Conservation (phyloP, 2,888 invertebrate species). For the Noctua janthe region DNA sequence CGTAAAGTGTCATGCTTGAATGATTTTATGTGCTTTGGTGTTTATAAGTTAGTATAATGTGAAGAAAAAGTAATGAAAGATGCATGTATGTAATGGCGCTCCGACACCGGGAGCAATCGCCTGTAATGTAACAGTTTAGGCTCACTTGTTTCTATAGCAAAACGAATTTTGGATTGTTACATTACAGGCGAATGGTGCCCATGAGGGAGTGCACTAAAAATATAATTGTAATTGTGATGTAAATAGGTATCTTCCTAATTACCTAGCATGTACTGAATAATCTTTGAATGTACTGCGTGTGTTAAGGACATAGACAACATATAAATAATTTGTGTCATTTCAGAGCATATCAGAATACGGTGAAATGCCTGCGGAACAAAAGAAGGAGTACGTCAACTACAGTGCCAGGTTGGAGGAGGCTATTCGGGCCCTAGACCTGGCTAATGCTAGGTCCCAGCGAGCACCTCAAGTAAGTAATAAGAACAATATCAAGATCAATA, state of each 20-base stretch:
- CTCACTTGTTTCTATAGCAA: not conserved
- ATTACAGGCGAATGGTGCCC: not conserved
- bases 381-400: conserved; percentile 71
- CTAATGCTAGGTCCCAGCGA: conserved; percentile 74
- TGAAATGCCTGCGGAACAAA: conserved; percentile 65
- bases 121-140: too few species aligned
- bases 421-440: conserved; percentile 74
- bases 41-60: not conserved
- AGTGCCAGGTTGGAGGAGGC: conserved; percentile 72
- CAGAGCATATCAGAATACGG: conserved; percentile 72
- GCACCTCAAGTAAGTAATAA: conserved; percentile 74
- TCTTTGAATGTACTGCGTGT: too few species aligned
- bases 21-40: not conserved
- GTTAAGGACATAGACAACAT: too few species aligned
- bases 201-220: not conserved
- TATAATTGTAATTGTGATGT: too few species aligned
- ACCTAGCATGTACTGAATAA: too few species aligned
- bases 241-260: too few species aligned
- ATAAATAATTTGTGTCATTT: not conserved
- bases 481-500: too few species aligned
- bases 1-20: not conserved
- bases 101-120: too few species aligned
- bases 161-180: not conserved
- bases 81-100: not conserved
- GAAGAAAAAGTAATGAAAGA: not conserved